Conservation (phyloP, 1,140 invertebrate species). For the Bombyx mori region DNA sequence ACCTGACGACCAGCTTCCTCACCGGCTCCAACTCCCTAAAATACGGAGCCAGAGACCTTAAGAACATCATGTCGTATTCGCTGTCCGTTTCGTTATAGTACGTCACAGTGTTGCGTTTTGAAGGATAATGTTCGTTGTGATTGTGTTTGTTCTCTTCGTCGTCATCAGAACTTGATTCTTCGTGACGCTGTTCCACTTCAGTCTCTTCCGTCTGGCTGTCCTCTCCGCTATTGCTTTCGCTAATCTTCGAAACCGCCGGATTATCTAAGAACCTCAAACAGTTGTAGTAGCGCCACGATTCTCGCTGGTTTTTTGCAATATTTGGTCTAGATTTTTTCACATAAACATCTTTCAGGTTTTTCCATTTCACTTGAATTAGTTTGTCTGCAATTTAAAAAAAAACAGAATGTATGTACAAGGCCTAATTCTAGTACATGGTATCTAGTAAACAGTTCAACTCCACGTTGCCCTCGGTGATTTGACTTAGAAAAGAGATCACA, state of each 20-base stretch:
- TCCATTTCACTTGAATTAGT: slow-evolving; percentile 1
- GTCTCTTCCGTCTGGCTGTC: slow-evolving; percentile 8
- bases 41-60: slow-evolving; percentile 40
- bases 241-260: neutral
- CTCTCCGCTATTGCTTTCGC: neutral
- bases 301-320: slow-evolving; percentile 3
- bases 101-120: neutral
- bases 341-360: slow-evolving; percentile 33
- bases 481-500: no score
- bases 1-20: slow-evolving; percentile 35
- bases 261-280: slow-evolving; percentile 20
- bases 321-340: slow-evolving; percentile 26
- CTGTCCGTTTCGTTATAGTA: slow-evolving; percentile 13
- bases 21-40: slow-evolving; percentile 31
- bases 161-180: slow-evolving; percentile 4
- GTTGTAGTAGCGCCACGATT: slow-evolving; percentile 38
- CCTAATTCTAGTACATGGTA: no score
- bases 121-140: no score
- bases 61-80: slow-evolving; percentile 42
- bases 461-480: no score
- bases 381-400: neutral
- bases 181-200: slow-evolving; percentile 6
- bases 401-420: neutral
- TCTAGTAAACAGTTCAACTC: no score
- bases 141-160: neutral